Percentiles rank a stretch among this genome's conserved stretches.
These are phyloP conservation scores for Tineola bisselliella DNA, from an alignment of 2,888 invertebrate species.

Conservation along the genomic window DNA sequence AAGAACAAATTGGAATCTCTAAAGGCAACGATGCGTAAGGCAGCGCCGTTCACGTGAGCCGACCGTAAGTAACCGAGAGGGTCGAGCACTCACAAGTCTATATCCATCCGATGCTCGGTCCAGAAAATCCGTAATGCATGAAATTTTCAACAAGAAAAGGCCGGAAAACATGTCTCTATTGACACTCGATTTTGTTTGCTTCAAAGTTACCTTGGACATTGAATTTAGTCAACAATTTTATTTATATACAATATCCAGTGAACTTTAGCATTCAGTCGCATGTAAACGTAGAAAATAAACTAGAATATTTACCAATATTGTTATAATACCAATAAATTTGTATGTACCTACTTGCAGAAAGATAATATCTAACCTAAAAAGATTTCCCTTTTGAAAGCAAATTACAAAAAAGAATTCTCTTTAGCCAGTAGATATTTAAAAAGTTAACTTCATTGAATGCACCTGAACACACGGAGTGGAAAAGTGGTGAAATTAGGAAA, in stretches of 20 bases:
- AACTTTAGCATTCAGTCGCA: not conserved
- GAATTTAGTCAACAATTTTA: not conserved
- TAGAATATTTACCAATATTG: not conserved
- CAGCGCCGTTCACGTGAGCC: slow-evolving; percentile 19
- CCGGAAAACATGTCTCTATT: slow-evolving; percentile 18
- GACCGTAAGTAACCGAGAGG: slow-evolving; percentile 45
- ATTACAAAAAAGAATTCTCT: slow-evolving; percentile 4
- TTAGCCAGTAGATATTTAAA: slow-evolving; percentile 27
- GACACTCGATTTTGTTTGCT: slow-evolving; percentile 10
- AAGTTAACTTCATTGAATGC: slow-evolving; percentile 51
- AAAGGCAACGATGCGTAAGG: slow-evolving; percentile 10
- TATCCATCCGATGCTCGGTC: slow-evolving; percentile 32
- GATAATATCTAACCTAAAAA: not conserved
- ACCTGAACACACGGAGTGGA: slow-evolving; percentile 48
- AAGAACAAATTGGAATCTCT: slow-evolving; percentile 4
- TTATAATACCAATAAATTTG: not conserved
- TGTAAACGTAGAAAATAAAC: not conserved
- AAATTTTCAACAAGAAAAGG: slow-evolving; percentile 35
- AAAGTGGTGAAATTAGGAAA: slow-evolving; percentile 48
- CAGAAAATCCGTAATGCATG: slow-evolving; percentile 34
- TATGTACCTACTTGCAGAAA: not conserved
- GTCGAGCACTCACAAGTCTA: slow-evolving; percentile 2
- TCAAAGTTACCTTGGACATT: not conserved
- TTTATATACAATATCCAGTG: not conserved
- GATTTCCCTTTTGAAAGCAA: slow-evolving; percentile 1